A percentile compares a stretch with the other conserved stretches of the same genome.
Evolutionary conservation across 2,888 invertebrate genomes (phyloP).

Genomic region (Sclerodermus sp.): DNA sequence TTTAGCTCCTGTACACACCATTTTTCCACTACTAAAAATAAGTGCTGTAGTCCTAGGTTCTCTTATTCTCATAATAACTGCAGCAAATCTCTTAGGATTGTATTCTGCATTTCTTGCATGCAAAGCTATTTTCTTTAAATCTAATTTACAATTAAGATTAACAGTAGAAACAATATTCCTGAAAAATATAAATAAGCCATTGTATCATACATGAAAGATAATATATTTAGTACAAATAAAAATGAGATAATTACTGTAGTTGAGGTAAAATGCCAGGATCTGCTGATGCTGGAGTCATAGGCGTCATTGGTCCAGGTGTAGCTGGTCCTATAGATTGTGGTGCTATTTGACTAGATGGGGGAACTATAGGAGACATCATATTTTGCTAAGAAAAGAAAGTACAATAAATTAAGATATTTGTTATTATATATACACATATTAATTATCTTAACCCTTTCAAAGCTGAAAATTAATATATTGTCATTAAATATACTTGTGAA

Average conservation of each 20-base stretch:
- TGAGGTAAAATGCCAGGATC: slow-evolving; percentile 94
- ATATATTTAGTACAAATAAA: background rate
- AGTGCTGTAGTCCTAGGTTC: slow-evolving; percentile 84
- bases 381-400: too few relatives aligned
- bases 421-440: slow-evolving; percentile 5
- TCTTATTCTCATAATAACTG: slow-evolving; percentile 93
- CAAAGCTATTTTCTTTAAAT: slow-evolving; percentile 94
- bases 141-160: slow-evolving; percentile 91
- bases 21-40: slow-evolving; percentile 83
- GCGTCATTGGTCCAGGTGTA: slow-evolving; percentile 84
- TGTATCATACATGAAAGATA: background rate
- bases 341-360: slow-evolving; percentile 65
- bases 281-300: slow-evolving; percentile 72
- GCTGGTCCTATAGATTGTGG: slow-evolving; percentile 72
- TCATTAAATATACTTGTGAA: background rate
- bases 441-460: slow-evolving; percentile 1
- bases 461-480: background rate
- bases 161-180: slow-evolving; percentile 99
- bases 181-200: slow-evolving; percentile 19
- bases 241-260: slow-evolving; percentile 70
- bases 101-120: slow-evolving; percentile 99
- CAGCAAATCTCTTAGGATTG: slow-evolving; percentile 98
- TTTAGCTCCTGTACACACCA: slow-evolving; percentile 87
- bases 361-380: slow-evolving; percentile 81
- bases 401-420: slow-evolving; percentile 12